A percentile compares a stretch with the other conserved stretches of the same genome.
These are phyloP conservation scores for Perognathus longimembris DNA, from an alignment of 2,113 vertebrate species.

Conservation along the genomic window DNA sequence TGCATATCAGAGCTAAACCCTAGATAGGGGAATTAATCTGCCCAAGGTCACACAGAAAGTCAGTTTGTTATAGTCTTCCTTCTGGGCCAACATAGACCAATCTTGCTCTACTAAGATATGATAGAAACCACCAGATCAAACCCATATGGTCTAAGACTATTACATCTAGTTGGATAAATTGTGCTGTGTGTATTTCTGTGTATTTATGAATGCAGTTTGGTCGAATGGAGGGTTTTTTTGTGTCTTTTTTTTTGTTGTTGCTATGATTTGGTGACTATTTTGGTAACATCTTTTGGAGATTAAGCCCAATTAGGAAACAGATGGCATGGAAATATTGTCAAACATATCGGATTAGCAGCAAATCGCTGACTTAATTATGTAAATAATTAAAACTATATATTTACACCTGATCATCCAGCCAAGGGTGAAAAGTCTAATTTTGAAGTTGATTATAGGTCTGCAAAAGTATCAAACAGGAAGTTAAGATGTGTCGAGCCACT, in stretches of 20 bases:
- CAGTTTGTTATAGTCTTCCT: background rate
- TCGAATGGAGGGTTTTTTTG: background rate
- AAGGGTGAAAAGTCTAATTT: constrained; percentile 86
- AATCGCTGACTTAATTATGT: constrained; percentile 88
- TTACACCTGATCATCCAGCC: constrained; percentile 88
- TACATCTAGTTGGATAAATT: background rate
- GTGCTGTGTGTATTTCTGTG: background rate
- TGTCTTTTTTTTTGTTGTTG: background rate
- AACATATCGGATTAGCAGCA: constrained; percentile 86
- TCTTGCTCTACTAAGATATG: background rate
- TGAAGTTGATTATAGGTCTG: constrained; percentile 80
- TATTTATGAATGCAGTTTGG: background rate
- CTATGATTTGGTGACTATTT: constrained; percentile 83
- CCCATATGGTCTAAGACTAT: background rate
- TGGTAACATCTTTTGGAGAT: constrained; percentile 87
- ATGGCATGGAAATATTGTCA: constrained; percentile 86
- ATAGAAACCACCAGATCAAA: background rate
- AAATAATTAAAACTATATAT: constrained; percentile 90
- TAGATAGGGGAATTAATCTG: background rate
- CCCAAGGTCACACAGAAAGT: background rate
- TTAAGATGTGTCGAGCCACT: background rate
- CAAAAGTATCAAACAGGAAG: constrained; percentile 73
- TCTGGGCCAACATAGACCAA: background rate
- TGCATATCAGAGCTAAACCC: background rate
- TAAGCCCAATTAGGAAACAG: constrained; percentile 89